Evolutionary conservation across 2,113 vertebrate genomes (phyloP).

Genomic region (Hyperopisus bebe): DNA sequence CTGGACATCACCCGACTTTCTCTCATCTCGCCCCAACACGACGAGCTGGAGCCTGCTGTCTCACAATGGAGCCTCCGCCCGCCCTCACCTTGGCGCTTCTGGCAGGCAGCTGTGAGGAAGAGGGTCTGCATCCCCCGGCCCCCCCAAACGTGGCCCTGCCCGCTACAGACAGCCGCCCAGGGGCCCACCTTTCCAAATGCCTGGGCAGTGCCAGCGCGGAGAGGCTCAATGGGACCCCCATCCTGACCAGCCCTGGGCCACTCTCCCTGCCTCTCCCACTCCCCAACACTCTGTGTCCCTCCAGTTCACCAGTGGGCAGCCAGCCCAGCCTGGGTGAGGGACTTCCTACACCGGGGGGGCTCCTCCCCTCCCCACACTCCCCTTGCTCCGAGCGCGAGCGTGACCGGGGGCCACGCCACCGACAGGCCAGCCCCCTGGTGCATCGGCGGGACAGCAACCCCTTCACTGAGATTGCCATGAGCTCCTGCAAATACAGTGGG

Average conservation of each 20-base stretch:
- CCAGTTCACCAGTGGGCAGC: constrained; percentile 63
- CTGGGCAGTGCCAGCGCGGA: constrained; percentile 60
- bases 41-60: constrained; percentile 36
- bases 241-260: constrained; percentile 58
- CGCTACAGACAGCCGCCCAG: constrained; percentile 49
- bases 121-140: constrained; percentile 58
- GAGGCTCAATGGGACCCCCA: constrained; percentile 60
- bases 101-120: constrained; percentile 60
- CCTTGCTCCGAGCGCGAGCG: constrained; percentile 65
- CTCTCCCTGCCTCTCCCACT: constrained; percentile 41
- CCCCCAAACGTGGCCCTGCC: constrained; percentile 38
- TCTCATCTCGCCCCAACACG: constrained; percentile 9
- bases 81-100: constrained; percentile 64
- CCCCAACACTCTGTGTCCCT: constrained; percentile 64
- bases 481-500: constrained; percentile 93
- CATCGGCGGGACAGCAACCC: constrained; percentile 94
- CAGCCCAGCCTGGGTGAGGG: constrained; percentile 67
- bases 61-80: constrained; percentile 66
- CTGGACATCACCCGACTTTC: not conserved
- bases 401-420: constrained; percentile 68
- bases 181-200: constrained; percentile 61
- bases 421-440: constrained; percentile 86
- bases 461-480: constrained; percentile 97
- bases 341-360: constrained; percentile 61
- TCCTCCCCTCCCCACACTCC: constrained; percentile 68